These are phyloP conservation scores for Todus mexicanus DNA, from an alignment of 2,797 vertebrate genomes.

Conservation along the genomic window DNA sequence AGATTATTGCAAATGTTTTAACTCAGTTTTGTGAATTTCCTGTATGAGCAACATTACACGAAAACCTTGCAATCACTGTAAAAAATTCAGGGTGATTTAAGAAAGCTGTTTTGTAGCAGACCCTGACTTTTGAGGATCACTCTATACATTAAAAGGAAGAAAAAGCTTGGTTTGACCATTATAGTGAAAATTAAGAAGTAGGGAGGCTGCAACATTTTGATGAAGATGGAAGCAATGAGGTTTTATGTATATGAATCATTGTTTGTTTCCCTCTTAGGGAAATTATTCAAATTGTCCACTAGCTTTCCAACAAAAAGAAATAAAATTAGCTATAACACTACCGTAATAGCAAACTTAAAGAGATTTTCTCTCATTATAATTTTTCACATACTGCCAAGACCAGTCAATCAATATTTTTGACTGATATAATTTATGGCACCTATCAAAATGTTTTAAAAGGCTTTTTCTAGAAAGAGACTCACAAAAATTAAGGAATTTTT, in stretches of 20 bases:
- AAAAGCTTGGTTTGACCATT: not conserved
- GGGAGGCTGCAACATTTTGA: not conserved
- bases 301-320: not conserved
- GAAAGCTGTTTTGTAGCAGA: not conserved
- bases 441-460: slow-evolving; percentile 8
- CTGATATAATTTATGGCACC: not conserved
- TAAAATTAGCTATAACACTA: not conserved
- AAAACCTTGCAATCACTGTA: not conserved
- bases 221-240: not conserved
- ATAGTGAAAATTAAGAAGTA: not conserved
- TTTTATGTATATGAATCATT: not conserved
- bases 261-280: not conserved
- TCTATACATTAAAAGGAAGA: not conserved
- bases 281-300: not conserved
- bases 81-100: not conserved
- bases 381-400: not conserved
- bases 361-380: not conserved
- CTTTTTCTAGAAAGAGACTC: not conserved
- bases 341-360: not conserved
- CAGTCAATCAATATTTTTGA: not conserved
- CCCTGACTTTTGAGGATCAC: not conserved
- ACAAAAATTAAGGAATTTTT: slow-evolving; percentile 25
- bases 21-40: not conserved
- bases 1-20: not conserved
- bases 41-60: not conserved